Evolutionary conservation across 1,140 invertebrate genomes (phyloP).

Genomic region (Aphaenogaster ashmeadi): DNA sequence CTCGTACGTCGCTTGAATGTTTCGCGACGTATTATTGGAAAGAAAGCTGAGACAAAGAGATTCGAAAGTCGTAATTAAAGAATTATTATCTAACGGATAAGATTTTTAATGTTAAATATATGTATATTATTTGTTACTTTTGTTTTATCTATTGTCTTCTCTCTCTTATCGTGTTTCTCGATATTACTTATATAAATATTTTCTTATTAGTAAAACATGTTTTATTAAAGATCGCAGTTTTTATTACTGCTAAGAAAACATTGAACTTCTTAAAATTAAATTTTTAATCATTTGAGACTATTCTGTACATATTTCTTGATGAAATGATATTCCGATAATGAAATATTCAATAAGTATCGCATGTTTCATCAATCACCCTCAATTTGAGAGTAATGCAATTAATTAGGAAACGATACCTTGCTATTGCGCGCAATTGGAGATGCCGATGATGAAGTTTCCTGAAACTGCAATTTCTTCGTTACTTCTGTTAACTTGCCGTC

Average conservation of each 20-base stretch:
- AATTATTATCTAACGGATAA: neutral
- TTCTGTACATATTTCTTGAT: neutral
- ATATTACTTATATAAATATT: slow-evolving; percentile 2
- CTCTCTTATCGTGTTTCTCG: neutral
- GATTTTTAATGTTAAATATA: neutral
- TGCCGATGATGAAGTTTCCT: slow-evolving; percentile 22
- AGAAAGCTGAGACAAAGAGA: neutral
- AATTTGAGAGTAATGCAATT: neutral
- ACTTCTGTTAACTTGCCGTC: neutral
- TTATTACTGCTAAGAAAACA: neutral
- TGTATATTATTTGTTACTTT: neutral
- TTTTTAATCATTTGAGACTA: neutral
- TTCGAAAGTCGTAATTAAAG: neutral
- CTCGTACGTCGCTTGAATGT: neutral
- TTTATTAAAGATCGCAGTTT: neutral
- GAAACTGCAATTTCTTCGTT: slow-evolving; percentile 55
- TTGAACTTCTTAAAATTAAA: neutral
- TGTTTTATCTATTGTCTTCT: neutral
- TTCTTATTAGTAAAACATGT: neutral
- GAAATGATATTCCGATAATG: slow-evolving; percentile 7
- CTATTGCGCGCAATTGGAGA: slow-evolving; percentile 19
- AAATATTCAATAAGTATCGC: neutral
- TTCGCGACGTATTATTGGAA: too few relatives aligned
- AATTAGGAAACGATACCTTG: slow-evolving; percentile 26
- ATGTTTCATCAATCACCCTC: neutral